Base-by-base conservation (phyloP, 2,888 invertebrate species). In the Rhimphoctona megacephalus region DNA sequence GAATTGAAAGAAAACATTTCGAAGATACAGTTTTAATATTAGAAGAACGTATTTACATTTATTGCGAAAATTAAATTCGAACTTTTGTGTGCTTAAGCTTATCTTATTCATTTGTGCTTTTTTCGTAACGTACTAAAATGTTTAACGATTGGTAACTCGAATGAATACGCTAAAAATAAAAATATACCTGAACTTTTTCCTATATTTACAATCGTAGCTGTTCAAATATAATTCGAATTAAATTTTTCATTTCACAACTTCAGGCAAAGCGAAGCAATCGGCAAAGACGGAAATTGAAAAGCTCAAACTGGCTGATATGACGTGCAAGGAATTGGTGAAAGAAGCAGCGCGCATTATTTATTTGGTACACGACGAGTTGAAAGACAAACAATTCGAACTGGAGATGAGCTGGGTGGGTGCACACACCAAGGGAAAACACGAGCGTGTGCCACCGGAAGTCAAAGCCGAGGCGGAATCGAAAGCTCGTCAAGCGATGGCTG, bases 251-350 rank as follows among this genome's bases (percentile, higher is more conserved):
- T 36, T 64, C 14, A 8, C 17, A 57, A 83, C 33, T 17, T 78
- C 76, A 94, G 94, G 94, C 19, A 99, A 99, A 95, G 99, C 99
- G 1, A 99, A 99, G 93, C 99, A 99, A 94, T 98, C 99, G 67
- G 99, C 99, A 1, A 99, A 99, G 95, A 99, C 99, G 70, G 99
- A 99, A 96, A 99, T 99, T 93, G 99, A 99, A 94, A 99, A 99
- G 94, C 95, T 99, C 74, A 99, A 98, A 94, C 95, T 98, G 87
- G 96, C 96, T 30, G 97, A 98, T 86, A 96, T 99, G 96, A 96
- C 96, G 33, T 97, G 97, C 88, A 96, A 96, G 89, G 98, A 99
- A 80, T 95, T 99, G 76, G 97, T 99, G 0, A 99, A 98, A 94
- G 98, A 99, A 95, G 99, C 99, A 49, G 99, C 99, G 25, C 98